These are phyloP conservation scores for Melikaiella ostensackeni DNA, from an alignment of 2,888 invertebrate genomes.

Conservation along the genomic window DNA sequence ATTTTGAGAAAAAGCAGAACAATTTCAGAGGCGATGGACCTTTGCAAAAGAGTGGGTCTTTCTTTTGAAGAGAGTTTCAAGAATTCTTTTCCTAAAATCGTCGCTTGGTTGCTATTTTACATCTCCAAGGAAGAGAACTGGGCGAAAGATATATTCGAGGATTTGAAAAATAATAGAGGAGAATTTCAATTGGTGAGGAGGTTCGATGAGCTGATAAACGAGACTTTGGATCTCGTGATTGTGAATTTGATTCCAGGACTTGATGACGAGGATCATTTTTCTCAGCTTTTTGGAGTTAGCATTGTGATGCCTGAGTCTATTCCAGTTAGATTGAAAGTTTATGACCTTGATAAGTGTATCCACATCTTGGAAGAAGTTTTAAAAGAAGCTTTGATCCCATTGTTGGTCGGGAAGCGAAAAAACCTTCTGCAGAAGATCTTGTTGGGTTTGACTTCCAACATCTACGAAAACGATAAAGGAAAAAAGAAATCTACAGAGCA, in stretches of 20 bases:
- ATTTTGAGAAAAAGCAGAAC: constrained; percentile 74
- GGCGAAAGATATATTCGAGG: constrained; percentile 58
- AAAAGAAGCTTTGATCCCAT: constrained; percentile 63
- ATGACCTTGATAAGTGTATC: constrained; percentile 76
- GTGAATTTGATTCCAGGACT: constrained; percentile 68
- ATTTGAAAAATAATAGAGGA: constrained; percentile 61
- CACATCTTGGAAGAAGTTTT: constrained; percentile 77
- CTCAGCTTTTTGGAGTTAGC: constrained; percentile 72
- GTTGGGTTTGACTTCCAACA: constrained; percentile 78
- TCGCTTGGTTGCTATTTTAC: constrained; percentile 60
- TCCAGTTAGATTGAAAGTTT: constrained; percentile 76
- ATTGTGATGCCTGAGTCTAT: constrained; percentile 73
- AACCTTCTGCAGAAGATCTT: constrained; percentile 80
- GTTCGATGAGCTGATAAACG: constrained; percentile 64
- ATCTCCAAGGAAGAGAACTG: constrained; percentile 50
- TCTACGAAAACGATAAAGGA: constrained; percentile 77
- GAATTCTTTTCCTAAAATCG: constrained; percentile 63
- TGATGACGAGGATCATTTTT: constrained; percentile 76
- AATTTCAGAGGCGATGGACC: constrained; percentile 59
- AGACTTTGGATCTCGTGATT: constrained; percentile 71
- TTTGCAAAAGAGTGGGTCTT: constrained; percentile 66
- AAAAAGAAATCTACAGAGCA: constrained; percentile 70
- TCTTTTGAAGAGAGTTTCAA: constrained; percentile 67
- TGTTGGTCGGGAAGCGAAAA: constrained; percentile 73
- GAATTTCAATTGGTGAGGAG: constrained; percentile 63